Conservation (phyloP, 1,140 invertebrate species). For the Nasonia longicornis region DNA sequence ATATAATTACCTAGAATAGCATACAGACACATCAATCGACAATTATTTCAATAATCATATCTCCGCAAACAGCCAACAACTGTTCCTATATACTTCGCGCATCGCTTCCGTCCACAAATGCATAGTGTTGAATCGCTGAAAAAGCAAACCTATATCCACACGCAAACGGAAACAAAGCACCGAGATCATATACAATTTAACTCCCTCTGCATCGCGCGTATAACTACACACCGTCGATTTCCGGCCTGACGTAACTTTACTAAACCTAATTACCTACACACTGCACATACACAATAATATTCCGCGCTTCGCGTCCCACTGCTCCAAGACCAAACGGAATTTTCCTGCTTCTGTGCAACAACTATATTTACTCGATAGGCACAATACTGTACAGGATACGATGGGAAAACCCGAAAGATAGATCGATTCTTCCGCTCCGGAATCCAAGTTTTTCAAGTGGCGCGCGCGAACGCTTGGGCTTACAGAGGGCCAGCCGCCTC, state of each 20-base stretch:
- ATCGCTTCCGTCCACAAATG: background rate
- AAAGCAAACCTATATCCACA: background rate
- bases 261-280: slow-evolving; percentile 23
- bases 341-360: background rate
- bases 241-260: slow-evolving; percentile 24
- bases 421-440: background rate
- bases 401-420: background rate
- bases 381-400: no score
- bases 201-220: background rate
- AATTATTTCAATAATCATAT: background rate
- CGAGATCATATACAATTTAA: background rate
- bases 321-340: background rate
- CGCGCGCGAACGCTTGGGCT: slow-evolving; percentile 37
- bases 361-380: no score
- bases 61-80: background rate
- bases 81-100: background rate
- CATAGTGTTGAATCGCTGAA: background rate
- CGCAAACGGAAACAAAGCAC: slow-evolving; percentile 24
- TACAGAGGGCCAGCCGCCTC: slow-evolving; percentile 42
- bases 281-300: background rate
- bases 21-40: no score
- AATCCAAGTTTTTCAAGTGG: slow-evolving; percentile 41
- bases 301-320: background rate
- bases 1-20: background rate
- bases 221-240: slow-evolving; percentile 21